These are phyloP conservation scores for Enteromius afrohamiltoni DNA, from an alignment of 2,797 vertebrate genomes.

Conservation along the genomic window DNA sequence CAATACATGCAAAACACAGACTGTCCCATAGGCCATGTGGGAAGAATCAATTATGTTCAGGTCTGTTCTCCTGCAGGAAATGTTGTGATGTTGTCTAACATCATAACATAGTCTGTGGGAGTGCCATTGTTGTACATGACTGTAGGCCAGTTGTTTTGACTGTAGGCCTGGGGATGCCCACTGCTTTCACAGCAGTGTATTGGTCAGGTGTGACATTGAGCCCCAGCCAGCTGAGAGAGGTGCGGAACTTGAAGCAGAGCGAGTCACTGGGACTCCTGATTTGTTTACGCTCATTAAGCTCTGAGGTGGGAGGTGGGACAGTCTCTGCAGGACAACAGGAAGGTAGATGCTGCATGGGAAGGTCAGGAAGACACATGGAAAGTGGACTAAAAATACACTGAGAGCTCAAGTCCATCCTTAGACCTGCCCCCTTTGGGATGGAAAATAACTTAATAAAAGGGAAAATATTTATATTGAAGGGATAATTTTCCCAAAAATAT, in stretches of 20 bases:
- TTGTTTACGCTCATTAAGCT: conserved; percentile 51
- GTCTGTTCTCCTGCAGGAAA: conserved; percentile 30
- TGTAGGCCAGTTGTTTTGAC: conserved; percentile 49
- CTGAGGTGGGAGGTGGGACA: conserved; percentile 43
- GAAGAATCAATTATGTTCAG: conserved; percentile 23
- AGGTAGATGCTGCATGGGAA: conserved; percentile 44
- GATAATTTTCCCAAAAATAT: too few species aligned
- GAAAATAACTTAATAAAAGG: neutral
- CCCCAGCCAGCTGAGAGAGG: conserved; percentile 19
- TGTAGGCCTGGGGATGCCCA: conserved; percentile 37
- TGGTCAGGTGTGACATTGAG: conserved; percentile 63
- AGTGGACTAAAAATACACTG: conserved; percentile 12
- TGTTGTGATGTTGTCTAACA: conserved; percentile 40
- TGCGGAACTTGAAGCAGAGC: conserved; percentile 8
- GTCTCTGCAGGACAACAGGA: conserved; percentile 41
- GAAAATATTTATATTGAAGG: neutral
- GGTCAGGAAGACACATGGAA: conserved; percentile 45
- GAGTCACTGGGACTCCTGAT: conserved; percentile 36
- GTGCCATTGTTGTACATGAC: conserved; percentile 37
- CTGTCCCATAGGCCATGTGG: neutral
- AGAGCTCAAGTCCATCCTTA: conserved; percentile 6
- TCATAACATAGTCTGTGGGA: conserved; percentile 41
- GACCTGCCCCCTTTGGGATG: neutral
- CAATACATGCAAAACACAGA: neutral
- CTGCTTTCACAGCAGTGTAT: conserved; percentile 61